A percentile compares a stretch with the other conserved stretches of the same genome.
Evolutionary conservation across 2,888 invertebrate genomes (phyloP).

Genomic region (Drosophila picticornis): DNA sequence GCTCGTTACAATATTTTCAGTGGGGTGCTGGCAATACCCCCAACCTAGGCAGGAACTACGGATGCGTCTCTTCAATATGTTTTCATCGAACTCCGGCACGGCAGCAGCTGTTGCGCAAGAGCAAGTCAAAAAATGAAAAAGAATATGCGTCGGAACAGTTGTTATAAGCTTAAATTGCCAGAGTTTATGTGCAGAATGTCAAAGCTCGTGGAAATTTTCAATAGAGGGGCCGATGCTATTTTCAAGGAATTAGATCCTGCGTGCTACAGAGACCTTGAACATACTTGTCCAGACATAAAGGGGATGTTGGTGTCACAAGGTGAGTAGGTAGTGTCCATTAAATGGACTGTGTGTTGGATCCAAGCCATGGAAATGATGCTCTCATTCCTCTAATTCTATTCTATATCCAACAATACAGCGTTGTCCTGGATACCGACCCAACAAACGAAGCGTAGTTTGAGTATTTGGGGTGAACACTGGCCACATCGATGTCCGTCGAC

Average conservation of each 20-base stretch:
- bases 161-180: constrained; percentile 70
- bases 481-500: constrained; percentile 24
- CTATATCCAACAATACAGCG: constrained; percentile 10
- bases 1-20: constrained; percentile 35
- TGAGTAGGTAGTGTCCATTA: constrained; percentile 19
- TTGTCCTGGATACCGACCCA: constrained; percentile 45
- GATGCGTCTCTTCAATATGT: constrained; percentile 66
- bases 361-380: constrained; percentile 7
- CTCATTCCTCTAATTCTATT: not conserved
- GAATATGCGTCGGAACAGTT: constrained; percentile 60
- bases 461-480: constrained; percentile 10
- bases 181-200: constrained; percentile 74
- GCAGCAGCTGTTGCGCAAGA: constrained; percentile 66
- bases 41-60: constrained; percentile 24
- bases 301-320: constrained; percentile 17
- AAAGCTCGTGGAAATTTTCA: constrained; percentile 49
- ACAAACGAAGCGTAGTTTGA: constrained; percentile 18
- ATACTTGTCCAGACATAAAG: constrained; percentile 5
- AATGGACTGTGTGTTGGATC: constrained; percentile 25
- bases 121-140: constrained; percentile 28
- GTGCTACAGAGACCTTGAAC: constrained; percentile 19
- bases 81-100: constrained; percentile 69
- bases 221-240: constrained; percentile 29
- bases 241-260: constrained; percentile 47
- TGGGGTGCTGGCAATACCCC: constrained; percentile 30